A percentile compares a stretch with the other conserved stretches of the same genome.
Conservation (phyloP, 2,797 vertebrate species). For the Gallinago nigripennis region DNA sequence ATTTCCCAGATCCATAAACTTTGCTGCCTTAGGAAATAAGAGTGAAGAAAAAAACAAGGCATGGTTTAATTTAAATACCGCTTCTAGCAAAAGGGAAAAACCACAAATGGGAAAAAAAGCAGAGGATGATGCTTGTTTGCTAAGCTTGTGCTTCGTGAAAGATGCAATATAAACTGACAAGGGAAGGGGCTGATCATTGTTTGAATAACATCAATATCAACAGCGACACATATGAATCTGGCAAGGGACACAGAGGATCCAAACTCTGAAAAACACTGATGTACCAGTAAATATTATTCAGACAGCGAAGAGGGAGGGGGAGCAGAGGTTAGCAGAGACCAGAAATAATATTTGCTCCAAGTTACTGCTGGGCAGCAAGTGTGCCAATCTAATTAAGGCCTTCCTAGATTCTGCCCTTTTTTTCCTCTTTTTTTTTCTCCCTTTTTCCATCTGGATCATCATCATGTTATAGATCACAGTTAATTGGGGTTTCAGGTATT, state of each 20-base stretch:
- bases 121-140: constrained; percentile 49
- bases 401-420: background rate
- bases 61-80: constrained; percentile 26
- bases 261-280: background rate
- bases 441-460: background rate
- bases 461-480: background rate
- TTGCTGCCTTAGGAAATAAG: constrained; percentile 14
- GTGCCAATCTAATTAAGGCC: background rate
- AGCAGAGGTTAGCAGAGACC: background rate
- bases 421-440: background rate
- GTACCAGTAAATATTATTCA: constrained; percentile 35
- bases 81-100: background rate
- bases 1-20: constrained; percentile 5
- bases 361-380: constrained; percentile 22
- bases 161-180: constrained; percentile 16
- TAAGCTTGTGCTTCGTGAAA: constrained; percentile 18
- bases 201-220: constrained; percentile 56
- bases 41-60: background rate
- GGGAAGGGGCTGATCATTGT: constrained; percentile 50
- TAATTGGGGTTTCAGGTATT: background rate
- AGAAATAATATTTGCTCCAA: background rate
- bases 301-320: background rate
- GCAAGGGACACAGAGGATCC: constrained; percentile 33
- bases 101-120: background rate
- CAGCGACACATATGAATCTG: constrained; percentile 49